Evolutionary conservation across 1,140 invertebrate species (phyloP), one percentile per base, ranked within the genome.

Genomic region (Atta colombica): DNA sequence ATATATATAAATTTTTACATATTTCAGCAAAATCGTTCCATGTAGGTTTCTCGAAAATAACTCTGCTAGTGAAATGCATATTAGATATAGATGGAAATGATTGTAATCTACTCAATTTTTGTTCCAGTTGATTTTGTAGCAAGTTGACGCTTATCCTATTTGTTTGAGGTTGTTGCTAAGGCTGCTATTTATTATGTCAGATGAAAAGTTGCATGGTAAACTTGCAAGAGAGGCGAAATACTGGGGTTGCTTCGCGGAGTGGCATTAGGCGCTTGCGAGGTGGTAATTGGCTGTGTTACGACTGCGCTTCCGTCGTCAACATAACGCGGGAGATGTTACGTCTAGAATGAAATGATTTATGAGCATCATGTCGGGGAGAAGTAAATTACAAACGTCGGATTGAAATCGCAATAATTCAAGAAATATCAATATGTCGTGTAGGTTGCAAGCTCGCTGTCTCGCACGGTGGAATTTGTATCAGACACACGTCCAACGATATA

Each of bases 401-500:
- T 84, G 80, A 84, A 75, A 84, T 84, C 53, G 69, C 80, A 75
- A 84, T 84, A 84, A 84, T 84, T 84, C 80, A 84, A 84, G 69
- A 84, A 84, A 84, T 63, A 84, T 84, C 80, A 84, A 55, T 69
- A 74, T 74, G 63, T 60, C 68, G 68, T 53, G 65, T n/a, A 51
- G 66, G n/a, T 35, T 39, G 28, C 77, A 18, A 35, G 55, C 68
- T 25, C 31, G 78, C 65, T 39, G 49, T 49, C n/a, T 45, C 16
- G 31, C 35, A 14, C 8, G 16, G 65, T 6, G 51, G 14, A 35
- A 12, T 31, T 69, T 39, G 31, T 16, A 58, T 81, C 16, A 25
- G 16, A 12, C 35, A 49, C 53, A n/a, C 51, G 25, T 28, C 21
- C 35, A 25, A 45, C 16, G 55, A 49, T 49, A 65, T 10, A 28